Evolutionary conservation across 2,113 vertebrate species (phyloP).

Genomic region (Shinisaurus crocodilurus): DNA sequence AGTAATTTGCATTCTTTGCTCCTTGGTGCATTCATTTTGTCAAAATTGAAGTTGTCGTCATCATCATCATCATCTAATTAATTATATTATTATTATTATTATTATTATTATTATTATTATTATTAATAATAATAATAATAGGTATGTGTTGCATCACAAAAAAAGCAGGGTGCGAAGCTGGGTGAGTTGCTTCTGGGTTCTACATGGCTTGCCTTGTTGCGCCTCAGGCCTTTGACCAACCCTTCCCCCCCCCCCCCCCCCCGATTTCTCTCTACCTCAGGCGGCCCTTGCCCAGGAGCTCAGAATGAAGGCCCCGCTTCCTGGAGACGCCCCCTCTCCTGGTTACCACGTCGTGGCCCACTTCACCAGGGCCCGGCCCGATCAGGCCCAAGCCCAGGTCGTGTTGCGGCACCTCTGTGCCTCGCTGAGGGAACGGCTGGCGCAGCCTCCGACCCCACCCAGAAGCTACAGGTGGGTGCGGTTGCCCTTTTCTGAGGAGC

Average conservation of each 20-base stretch:
- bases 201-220: too few species aligned
- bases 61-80: too few species aligned
- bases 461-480: constrained; percentile 77
- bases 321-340: constrained; percentile 42
- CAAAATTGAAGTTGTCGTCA: too few species aligned
- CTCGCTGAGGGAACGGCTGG: constrained; percentile 70
- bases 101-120: too few species aligned
- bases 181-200: background rate
- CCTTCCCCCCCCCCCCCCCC: background rate
- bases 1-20: too few species aligned
- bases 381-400: constrained; percentile 77
- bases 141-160: too few species aligned
- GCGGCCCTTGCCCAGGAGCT: constrained; percentile 6
- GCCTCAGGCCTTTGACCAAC: background rate
- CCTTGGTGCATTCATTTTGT: too few species aligned
- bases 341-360: constrained; percentile 82
- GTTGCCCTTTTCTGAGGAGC: background rate
- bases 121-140: too few species aligned
- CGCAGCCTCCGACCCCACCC: constrained; percentile 56
- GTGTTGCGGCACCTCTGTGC: constrained; percentile 79
- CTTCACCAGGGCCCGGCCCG: constrained; percentile 82
- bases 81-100: too few species aligned
- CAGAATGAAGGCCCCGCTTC: rapidly evolving
- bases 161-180: background rate
- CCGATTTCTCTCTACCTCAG: constrained; percentile 28